A percentile compares a stretch with the other conserved stretches of the same genome.
These are phyloP conservation scores for Mirza zaza DNA, from an alignment of 2,113 vertebrate genomes.

Conservation along the genomic window DNA sequence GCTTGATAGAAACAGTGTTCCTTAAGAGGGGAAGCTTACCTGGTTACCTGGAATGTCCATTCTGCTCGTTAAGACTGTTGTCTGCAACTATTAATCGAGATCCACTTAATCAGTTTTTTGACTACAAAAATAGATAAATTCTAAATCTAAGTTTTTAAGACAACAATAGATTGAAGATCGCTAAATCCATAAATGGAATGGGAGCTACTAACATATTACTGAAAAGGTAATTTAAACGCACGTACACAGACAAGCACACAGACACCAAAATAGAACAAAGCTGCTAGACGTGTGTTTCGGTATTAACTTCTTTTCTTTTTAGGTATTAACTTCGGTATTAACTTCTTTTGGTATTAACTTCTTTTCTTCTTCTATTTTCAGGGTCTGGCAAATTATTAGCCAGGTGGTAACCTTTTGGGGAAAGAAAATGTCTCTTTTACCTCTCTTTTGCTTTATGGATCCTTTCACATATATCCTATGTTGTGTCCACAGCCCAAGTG, in stretches of 20 bases:
- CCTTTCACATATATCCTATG: not conserved
- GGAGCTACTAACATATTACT: not conserved
- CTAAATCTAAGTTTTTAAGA: not conserved
- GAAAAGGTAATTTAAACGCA: not conserved
- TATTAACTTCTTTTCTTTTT: not conserved
- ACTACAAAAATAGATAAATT: not conserved
- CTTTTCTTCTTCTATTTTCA: not conserved
- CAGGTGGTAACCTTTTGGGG: not conserved
- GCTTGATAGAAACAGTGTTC: not conserved
- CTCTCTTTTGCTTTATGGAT: not conserved
- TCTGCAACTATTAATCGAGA: not conserved
- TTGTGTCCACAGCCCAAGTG: not conserved
- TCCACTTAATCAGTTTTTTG: not conserved
- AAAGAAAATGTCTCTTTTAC: not conserved
- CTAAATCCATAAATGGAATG: not conserved
- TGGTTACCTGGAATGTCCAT: not conserved
- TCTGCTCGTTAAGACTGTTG: not conserved
- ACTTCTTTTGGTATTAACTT: not conserved
- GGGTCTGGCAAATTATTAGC: not conserved
- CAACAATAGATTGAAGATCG: not conserved
- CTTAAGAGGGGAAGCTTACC: not conserved
- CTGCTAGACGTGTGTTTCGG: not conserved
- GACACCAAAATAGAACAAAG: not conserved
- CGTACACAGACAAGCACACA: fast-evolving
- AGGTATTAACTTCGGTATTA: not conserved